Percentiles rank a stretch among this genome's conserved stretches.
These are phyloP conservation scores for Drosophila ercepeae DNA, from an alignment of 1,140 invertebrate species.

Conservation along the genomic window DNA sequence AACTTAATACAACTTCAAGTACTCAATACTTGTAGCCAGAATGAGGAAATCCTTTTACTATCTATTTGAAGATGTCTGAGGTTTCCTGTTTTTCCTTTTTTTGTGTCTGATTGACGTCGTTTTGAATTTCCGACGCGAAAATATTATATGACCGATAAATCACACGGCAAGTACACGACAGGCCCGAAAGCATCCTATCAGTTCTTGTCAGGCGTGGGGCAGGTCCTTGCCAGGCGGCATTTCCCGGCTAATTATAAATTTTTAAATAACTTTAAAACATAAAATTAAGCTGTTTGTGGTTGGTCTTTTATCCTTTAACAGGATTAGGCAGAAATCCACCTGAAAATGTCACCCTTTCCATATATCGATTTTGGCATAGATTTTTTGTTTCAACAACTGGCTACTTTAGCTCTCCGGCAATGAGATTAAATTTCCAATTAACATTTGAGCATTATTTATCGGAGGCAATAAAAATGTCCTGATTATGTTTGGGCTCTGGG, in stretches of 20 bases:
- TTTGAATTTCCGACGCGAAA: slow-evolving; percentile 50
- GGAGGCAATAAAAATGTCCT: slow-evolving; percentile 77
- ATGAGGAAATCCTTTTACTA: slow-evolving; percentile 1
- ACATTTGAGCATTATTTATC: slow-evolving; percentile 80
- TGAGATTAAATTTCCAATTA: slow-evolving; percentile 79
- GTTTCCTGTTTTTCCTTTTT: slow-evolving; percentile 37
- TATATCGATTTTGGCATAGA: not conserved
- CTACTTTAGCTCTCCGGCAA: slow-evolving; percentile 10
- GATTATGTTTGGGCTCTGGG: slow-evolving; percentile 68
- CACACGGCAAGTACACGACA: slow-evolving; percentile 47
- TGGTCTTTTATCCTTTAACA: not conserved
- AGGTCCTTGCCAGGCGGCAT: slow-evolving; percentile 18
- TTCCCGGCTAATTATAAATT: slow-evolving; percentile 53
- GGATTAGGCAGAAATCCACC: slow-evolving; percentile 14
- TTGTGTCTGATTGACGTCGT: slow-evolving; percentile 47
- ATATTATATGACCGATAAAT: slow-evolving; percentile 62
- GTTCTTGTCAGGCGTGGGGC: slow-evolving; percentile 13
- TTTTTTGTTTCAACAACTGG: slow-evolving; percentile 2
- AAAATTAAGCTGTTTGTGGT: slow-evolving; percentile 35
- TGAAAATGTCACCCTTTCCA: slow-evolving; percentile 36
- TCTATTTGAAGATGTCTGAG: slow-evolving; percentile 49
- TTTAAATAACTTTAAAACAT: not conserved
- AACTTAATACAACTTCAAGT: slow-evolving; percentile 53
- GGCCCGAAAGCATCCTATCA: not conserved
- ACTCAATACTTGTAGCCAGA: not conserved